A percentile compares a stretch with the other conserved stretches of the same genome.
Conservation (phyloP, 2,797 vertebrate genomes). For the Helicolenus hilgendorfi region DNA sequence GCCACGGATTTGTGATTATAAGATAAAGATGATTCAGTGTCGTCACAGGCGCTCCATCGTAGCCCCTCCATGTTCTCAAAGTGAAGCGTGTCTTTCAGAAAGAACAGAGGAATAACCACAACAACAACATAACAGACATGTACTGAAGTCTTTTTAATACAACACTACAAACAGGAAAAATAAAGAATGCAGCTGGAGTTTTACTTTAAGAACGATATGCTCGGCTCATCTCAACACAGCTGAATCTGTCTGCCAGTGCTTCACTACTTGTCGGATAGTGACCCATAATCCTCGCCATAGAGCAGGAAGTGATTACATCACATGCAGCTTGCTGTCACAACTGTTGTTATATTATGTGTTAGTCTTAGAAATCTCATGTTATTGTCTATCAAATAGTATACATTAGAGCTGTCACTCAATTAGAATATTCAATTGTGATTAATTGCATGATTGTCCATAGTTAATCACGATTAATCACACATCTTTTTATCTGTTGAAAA, state of each 20-base stretch:
- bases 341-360: neutral
- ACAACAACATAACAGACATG: neutral
- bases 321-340: constrained; percentile 26
- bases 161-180: neutral
- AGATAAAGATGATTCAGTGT: neutral
- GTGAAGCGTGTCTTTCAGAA: neutral
- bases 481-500: too few relatives aligned
- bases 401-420: too few relatives aligned
- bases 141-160: neutral
- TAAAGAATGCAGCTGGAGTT: neutral
- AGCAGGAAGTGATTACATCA: constrained; percentile 55
- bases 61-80: neutral
- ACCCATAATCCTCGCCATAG: constrained; percentile 33
- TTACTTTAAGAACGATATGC: neutral
- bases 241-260: neutral
- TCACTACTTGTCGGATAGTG: constrained; percentile 17
- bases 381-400: neutral
- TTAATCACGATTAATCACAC: too few relatives aligned
- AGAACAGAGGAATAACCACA: neutral
- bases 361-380: neutral
- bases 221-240: constrained; percentile 27
- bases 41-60: neutral
- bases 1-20: constrained; percentile 23
- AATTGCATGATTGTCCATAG: too few relatives aligned
- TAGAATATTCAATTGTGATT: too few relatives aligned